phyloP scores from a whole-genome alignment of 2,113 vertebrate species.

The Pelodiscus sinensis region DNA sequence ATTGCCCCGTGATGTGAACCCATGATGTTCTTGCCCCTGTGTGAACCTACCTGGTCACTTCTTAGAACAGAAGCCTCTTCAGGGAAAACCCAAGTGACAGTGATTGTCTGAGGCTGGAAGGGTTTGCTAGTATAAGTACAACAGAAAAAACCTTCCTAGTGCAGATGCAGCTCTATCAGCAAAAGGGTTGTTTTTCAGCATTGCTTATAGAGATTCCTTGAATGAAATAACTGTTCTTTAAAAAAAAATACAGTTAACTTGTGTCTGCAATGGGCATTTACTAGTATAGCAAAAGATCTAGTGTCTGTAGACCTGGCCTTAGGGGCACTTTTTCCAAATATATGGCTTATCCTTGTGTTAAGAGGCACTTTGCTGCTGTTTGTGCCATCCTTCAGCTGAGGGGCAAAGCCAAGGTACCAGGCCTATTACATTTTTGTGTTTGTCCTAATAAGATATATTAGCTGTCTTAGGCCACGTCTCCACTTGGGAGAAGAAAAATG shows the following conservation, averaged over 20 bases:
- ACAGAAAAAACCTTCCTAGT: neutral
- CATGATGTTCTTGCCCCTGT: too few relatives aligned
- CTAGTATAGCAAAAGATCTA: neutral
- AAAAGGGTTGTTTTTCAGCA: neutral
- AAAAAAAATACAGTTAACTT: neutral
- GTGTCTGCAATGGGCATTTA: neutral
- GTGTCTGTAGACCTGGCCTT: neutral
- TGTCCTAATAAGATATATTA: neutral
- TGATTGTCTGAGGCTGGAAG: neutral
- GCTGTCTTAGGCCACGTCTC: neutral
- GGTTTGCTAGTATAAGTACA: neutral
- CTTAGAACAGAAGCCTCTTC: neutral
- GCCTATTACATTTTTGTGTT: neutral
- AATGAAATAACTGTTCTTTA: neutral
- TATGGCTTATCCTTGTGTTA: neutral
- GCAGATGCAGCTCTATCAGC: neutral
- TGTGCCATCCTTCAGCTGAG: neutral
- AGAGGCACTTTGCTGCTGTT: neutral
- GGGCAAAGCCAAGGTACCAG: neutral
- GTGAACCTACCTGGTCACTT: neutral
- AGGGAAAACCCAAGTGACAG: neutral
- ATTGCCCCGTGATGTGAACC: neutral
- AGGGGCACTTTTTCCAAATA: neutral
- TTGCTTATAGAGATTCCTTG: neutral
- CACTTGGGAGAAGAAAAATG: too few relatives aligned